Percentiles rank a stretch among this genome's conserved stretches.
Evolutionary conservation across 2,888 invertebrate genomes (phyloP).

Genomic region (Meta bourneti): DNA sequence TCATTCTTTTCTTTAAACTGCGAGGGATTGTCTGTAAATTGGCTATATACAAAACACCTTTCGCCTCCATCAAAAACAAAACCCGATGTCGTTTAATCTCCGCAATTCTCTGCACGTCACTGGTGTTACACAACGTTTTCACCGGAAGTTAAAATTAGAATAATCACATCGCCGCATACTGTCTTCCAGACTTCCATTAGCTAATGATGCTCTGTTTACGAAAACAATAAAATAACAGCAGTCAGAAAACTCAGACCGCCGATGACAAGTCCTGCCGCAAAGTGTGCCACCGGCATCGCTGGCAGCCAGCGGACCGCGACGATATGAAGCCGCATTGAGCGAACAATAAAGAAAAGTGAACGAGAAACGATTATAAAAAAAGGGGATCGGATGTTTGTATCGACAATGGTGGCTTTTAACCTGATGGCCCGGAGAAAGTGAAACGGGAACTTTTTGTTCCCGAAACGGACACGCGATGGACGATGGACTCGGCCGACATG

Average conservation of each 20-base stretch:
- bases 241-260: not conserved
- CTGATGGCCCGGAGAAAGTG: slow-evolving; percentile 75
- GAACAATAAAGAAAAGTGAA: slow-evolving; percentile 37
- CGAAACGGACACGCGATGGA: slow-evolving; percentile 50
- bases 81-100: too few relatives aligned
- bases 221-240: slow-evolving; percentile 35
- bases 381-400: slow-evolving; percentile 70
- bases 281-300: slow-evolving; percentile 56
- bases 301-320: slow-evolving; percentile 44
- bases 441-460: slow-evolving; percentile 63
- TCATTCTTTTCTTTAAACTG: too few relatives aligned
- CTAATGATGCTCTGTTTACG: slow-evolving; percentile 47
- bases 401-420: slow-evolving; percentile 75
- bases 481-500: not conserved
- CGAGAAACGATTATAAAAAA: slow-evolving; percentile 3
- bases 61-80: too few relatives aligned
- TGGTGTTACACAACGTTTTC: too few relatives aligned
- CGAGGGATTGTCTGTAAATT: too few relatives aligned
- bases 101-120: too few relatives aligned
- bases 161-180: too few relatives aligned
- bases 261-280: slow-evolving; percentile 17
- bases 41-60: too few relatives aligned
- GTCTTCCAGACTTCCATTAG: slow-evolving; percentile 32
- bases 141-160: too few relatives aligned
- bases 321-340: not conserved